phyloP scores from a whole-genome alignment of 2,888 invertebrate species.

The Eudemis profundana region DNA sequence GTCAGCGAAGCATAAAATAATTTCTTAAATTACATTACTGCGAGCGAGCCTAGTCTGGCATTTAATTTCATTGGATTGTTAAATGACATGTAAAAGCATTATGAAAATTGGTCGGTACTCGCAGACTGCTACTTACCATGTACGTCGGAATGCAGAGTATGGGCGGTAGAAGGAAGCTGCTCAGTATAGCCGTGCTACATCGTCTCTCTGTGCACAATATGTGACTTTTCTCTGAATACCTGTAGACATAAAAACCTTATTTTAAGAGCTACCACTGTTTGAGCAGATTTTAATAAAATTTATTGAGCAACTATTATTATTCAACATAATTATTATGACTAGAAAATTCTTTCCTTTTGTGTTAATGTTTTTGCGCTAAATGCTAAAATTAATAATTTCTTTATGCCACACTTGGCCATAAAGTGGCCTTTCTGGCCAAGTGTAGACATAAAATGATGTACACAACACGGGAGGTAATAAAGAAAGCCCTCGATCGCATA shows the following conservation, averaged over 20 bases:
- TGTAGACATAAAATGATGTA: no score
- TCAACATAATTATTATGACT: no score
- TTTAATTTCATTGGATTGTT: constrained; percentile 17
- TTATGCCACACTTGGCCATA: no score
- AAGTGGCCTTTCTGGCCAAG: no score
- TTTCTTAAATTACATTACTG: constrained; percentile 9
- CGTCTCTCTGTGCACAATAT: constrained; percentile 90
- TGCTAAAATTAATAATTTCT: no score
- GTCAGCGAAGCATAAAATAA: constrained; percentile 4
- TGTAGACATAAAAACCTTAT: constrained; percentile 63
- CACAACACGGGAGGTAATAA: no score
- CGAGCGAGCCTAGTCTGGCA: not conserved
- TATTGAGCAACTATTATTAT: no score
- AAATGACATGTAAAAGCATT: constrained; percentile 22
- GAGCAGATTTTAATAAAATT: no score
- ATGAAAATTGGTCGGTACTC: constrained; percentile 19
- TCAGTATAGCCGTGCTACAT: constrained; percentile 90
- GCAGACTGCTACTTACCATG: constrained; percentile 78
- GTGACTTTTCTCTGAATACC: constrained; percentile 91
- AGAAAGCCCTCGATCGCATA: no score
- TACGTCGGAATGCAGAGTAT: constrained; percentile 94
- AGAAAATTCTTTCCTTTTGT: no score
- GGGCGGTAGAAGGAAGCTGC: constrained; percentile 91
- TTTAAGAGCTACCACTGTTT: no score
- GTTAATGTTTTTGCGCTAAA: no score